phyloP scores from a whole-genome alignment of 2,888 invertebrate species.

The Brachypalpus laphriformis region DNA sequence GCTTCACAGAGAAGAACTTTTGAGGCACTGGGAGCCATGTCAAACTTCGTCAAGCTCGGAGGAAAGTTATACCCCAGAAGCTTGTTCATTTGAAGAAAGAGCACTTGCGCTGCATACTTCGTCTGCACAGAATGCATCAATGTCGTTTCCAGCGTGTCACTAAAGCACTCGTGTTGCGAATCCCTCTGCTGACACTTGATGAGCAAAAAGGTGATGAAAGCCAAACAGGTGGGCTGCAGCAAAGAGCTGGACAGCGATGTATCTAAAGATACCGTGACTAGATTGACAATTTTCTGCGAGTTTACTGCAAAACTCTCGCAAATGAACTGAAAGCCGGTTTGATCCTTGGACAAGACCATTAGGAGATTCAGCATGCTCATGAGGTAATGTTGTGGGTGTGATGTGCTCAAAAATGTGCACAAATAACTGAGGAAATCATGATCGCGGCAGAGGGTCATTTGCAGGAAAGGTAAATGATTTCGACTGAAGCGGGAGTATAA shows the following conservation, averaged over 20 bases:
- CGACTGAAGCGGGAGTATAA: slow-evolving; percentile 78
- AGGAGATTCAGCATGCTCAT: slow-evolving; percentile 70
- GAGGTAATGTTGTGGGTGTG: slow-evolving; percentile 59
- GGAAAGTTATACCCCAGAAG: slow-evolving; percentile 77
- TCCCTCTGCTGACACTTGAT: slow-evolving; percentile 76
- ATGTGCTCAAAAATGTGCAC: slow-evolving; percentile 57
- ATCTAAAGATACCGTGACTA: slow-evolving; percentile 76
- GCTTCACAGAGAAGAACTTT: slow-evolving; percentile 78
- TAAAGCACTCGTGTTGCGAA: slow-evolving; percentile 63
- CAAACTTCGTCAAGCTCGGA: slow-evolving; percentile 75
- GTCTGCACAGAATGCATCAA: not conserved
- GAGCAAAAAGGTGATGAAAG: slow-evolving; percentile 76
- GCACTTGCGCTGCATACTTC: slow-evolving; percentile 64
- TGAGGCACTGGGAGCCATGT: slow-evolving; percentile 68
- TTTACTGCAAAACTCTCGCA: slow-evolving; percentile 75
- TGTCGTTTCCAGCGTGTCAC: slow-evolving; percentile 65
- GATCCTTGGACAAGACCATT: slow-evolving; percentile 77
- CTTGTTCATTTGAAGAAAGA: slow-evolving; percentile 75
- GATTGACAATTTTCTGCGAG: slow-evolving; percentile 71
- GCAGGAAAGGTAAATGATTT: slow-evolving; percentile 76
- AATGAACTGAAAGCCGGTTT: slow-evolving; percentile 76
- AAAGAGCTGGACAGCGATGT: slow-evolving; percentile 54
- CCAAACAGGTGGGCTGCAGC: slow-evolving; percentile 76
- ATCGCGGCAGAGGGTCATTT: slow-evolving; percentile 79
- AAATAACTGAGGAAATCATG: slow-evolving; percentile 69